Base-by-base conservation (phyloP, 2,797 vertebrate genomes). In the Coccyzus lansbergi region DNA sequence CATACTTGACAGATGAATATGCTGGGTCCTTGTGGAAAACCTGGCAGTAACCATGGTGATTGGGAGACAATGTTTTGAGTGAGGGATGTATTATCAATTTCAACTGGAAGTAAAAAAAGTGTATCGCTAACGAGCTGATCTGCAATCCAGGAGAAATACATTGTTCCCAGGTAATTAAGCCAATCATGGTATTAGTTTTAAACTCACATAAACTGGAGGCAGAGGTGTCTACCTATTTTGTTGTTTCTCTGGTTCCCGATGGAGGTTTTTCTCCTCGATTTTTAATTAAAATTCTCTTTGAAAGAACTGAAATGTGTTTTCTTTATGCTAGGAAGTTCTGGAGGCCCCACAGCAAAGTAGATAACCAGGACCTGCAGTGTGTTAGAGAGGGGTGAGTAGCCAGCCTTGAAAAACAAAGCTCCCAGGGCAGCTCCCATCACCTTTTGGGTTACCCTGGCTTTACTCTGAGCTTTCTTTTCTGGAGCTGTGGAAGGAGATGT, bases 1-100 rank as follows among this genome's bases (percentile, higher is more conserved):
- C 95, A 96, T 97, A 96, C 95, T 97, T 98, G 98, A 97, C 97
- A 98, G 97, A 97, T 98, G 96, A 97, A 97, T 97, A 95, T 95
- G 94, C 96, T 95, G 90, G 95, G 95, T 96, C 96, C 96, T 96
- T 91, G 94, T 96, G 90, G 94, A 96, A 97, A 97, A 96, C 96
- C 96, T 97, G 92, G 95, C 93, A 97, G 97, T 98, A 97, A 97
- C 97, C 97, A 98, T 97, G 97, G 97, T 96, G 96, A 97, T 93
- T 86, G 88, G 95, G 93, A 97, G 96, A 97, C 97, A 96, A 95
- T 97, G 96, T 97, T 97, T 96, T 97, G 96, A 97, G 94, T 97
- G 94, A 97, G 95, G 91, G 95, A 97, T 92, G 88, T 75, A 94
- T 97, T 97, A 96, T 96, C 97, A 96, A 94, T 97, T 97, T 96